Evolutionary conservation across 2,113 vertebrate genomes (phyloP).

Genomic region (Sylvietta virens): DNA sequence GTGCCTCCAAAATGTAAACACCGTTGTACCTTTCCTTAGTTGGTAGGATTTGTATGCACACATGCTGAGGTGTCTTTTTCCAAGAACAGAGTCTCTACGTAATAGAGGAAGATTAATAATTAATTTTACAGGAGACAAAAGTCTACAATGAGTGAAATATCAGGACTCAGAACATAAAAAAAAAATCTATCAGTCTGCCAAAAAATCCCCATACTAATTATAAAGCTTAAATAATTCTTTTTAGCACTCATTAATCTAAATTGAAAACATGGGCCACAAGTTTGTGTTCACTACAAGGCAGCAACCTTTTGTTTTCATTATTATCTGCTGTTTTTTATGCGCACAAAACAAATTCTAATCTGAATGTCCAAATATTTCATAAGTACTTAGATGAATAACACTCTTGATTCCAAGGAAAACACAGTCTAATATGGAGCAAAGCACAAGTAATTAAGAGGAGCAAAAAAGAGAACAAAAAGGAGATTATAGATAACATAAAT

Average conservation of each 20-base stretch:
- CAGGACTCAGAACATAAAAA: neutral
- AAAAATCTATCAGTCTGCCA: neutral
- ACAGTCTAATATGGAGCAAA: neutral
- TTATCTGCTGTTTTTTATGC: neutral
- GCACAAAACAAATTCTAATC: neutral
- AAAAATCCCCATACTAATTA: fast-evolving
- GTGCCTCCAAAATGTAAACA: neutral
- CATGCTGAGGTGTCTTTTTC: neutral
- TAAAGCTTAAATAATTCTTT: neutral
- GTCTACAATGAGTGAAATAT: neutral
- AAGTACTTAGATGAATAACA: neutral
- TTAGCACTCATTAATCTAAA: neutral
- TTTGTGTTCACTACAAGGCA: neutral
- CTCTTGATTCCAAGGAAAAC: neutral
- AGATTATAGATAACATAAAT: neutral
- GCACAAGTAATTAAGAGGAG: neutral
- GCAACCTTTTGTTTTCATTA: neutral
- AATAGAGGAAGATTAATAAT: neutral
- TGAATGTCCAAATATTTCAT: neutral
- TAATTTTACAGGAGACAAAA: neutral
- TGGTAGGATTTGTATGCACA: neutral
- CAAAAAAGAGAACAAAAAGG: neutral
- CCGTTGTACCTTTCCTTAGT: neutral
- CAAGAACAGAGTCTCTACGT: neutral
- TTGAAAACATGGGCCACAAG: neutral